These are phyloP conservation scores for Lingula anatina DNA, from an alignment of 2,888 invertebrate species.

Conservation along the genomic window DNA sequence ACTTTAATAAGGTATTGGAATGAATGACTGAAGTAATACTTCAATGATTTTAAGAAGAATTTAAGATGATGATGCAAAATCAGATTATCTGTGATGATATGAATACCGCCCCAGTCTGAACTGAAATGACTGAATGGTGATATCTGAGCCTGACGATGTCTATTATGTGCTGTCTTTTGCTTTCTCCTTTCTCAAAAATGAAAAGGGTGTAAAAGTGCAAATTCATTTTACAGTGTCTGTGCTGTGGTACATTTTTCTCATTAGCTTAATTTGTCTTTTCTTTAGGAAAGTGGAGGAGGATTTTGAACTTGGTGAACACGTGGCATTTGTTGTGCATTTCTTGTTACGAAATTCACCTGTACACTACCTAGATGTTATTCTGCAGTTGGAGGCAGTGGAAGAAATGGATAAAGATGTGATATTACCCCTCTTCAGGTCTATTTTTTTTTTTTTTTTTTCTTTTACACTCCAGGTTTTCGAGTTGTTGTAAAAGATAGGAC, in stretches of 20 bases:
- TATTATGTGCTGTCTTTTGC: too few relatives aligned
- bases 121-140: too few relatives aligned
- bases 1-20: too few relatives aligned
- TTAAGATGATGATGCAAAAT: too few relatives aligned
- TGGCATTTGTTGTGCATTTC: slow-evolving; percentile 16
- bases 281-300: slow-evolving; percentile 11
- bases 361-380: slow-evolving; percentile 14
- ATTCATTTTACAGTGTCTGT: slow-evolving; percentile 16
- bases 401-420: slow-evolving; percentile 9
- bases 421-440: slow-evolving; percentile 16
- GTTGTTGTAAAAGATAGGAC: slow-evolving; percentile 4
- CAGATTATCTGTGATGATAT: too few relatives aligned
- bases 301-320: slow-evolving; percentile 9
- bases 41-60: too few relatives aligned
- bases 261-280: slow-evolving; percentile 11
- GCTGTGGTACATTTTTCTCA: slow-evolving; percentile 14
- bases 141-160: too few relatives aligned
- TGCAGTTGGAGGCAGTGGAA: slow-evolving; percentile 12
- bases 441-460: background rate
- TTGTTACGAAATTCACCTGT: slow-evolving; percentile 12
- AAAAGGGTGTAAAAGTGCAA: background rate
- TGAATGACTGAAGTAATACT: too few relatives aligned
- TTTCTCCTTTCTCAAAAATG: too few relatives aligned
- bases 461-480: background rate
- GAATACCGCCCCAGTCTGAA: too few relatives aligned